Evolutionary conservation across 2,888 invertebrate genomes (phyloP).

Genomic region (Iselma pallidipennis): DNA sequence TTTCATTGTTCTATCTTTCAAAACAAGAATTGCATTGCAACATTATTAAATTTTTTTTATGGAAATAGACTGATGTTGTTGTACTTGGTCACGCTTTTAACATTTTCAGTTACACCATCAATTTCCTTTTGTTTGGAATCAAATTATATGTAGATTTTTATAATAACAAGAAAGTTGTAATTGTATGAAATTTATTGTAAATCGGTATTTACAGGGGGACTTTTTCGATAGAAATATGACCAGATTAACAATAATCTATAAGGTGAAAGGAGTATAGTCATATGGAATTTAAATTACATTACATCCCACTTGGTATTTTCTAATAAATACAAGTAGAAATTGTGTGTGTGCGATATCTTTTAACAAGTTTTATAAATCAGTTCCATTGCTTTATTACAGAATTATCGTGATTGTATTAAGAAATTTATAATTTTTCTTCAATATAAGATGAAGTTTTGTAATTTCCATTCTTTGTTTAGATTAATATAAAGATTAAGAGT

Average conservation of each 20-base stretch:
- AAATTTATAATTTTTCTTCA: too few species aligned
- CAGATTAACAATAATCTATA: neutral
- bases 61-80: neutral
- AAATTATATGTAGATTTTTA: neutral
- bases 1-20: too few species aligned
- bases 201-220: too few species aligned
- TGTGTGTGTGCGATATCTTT: too few species aligned
- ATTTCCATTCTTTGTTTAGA: neutral
- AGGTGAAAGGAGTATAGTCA: neutral
- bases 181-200: too few species aligned
- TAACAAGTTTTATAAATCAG: too few species aligned
- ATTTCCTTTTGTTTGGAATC: slow-evolving; percentile 15
- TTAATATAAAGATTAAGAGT: neutral
- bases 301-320: too few species aligned
- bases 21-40: neutral
- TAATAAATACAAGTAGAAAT: too few species aligned
- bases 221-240: too few species aligned
- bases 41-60: neutral
- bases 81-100: slow-evolving; percentile 21
- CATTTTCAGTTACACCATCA: slow-evolving; percentile 12
- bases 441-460: neutral
- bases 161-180: too few species aligned
- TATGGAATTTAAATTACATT: neutral
- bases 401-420: too few species aligned
- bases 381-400: too few species aligned